Percentiles rank a stretch among this genome's conserved stretches.
Conservation (phyloP, 2,888 invertebrate genomes). For the Lithophane semibrunnea region DNA sequence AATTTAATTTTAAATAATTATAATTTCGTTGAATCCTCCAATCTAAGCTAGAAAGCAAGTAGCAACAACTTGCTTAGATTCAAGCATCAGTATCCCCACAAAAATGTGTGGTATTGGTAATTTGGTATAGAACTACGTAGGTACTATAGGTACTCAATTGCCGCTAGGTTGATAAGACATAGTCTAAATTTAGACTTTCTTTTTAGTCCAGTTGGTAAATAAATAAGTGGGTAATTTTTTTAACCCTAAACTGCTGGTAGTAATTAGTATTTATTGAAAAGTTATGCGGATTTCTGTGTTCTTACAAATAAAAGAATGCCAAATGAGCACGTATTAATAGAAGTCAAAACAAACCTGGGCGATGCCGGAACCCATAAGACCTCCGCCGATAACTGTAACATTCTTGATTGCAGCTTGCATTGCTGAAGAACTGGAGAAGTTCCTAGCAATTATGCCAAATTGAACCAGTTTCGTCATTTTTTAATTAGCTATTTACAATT, state of each 20-base stretch:
- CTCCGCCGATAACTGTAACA: slow-evolving; percentile 96
- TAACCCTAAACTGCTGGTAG: background rate
- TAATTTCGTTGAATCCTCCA: background rate
- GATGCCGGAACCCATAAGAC: slow-evolving; percentile 97
- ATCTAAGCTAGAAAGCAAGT: background rate
- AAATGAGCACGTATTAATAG: background rate
- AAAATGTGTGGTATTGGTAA: background rate
- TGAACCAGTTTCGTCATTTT: slow-evolving; percentile 80
- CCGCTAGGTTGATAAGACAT: background rate
- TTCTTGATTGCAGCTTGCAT: slow-evolving; percentile 92
- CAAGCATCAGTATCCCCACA: background rate
- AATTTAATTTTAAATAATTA: too few relatives aligned
- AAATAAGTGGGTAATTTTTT: background rate
- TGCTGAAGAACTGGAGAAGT: slow-evolving; percentile 82
- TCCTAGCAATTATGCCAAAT: slow-evolving; percentile 80
- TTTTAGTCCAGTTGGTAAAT: too few relatives aligned
- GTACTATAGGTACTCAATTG: background rate
- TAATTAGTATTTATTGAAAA: background rate
- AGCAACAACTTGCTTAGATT: background rate
- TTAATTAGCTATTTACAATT: slow-evolving; percentile 7
- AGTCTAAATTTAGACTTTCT: background rate
- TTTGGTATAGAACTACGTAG: background rate
- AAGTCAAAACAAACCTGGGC: slow-evolving; percentile 92
- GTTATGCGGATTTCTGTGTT: background rate
- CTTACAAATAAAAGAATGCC: background rate